Conservation (phyloP, 1,140 invertebrate genomes). For the Harpegnathos saltator region DNA sequence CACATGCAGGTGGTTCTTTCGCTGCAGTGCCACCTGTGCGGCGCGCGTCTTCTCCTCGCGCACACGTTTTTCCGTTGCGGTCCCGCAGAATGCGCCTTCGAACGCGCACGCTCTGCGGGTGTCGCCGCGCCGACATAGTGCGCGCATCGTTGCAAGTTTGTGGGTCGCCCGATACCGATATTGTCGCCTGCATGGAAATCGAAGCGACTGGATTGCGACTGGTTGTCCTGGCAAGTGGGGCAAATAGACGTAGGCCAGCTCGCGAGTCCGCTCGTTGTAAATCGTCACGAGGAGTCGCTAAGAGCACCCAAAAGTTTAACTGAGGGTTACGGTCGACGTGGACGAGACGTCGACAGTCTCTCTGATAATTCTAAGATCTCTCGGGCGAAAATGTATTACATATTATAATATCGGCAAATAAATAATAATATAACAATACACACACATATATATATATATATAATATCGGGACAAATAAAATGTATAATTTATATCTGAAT, state of each 20-base stretch:
- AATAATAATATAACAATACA: too few species aligned
- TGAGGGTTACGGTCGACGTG: too few species aligned
- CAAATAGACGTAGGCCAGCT: background rate
- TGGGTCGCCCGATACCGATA: background rate
- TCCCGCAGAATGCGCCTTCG: constrained; percentile 45
- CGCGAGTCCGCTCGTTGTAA: background rate
- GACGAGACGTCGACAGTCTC: too few species aligned
- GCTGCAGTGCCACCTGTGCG: constrained; percentile 57
- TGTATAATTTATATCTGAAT: too few species aligned
- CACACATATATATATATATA: too few species aligned
- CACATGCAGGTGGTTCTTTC: constrained; percentile 55
- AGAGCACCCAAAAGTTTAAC: too few species aligned
- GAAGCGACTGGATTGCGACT: background rate
- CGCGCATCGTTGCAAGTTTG: constrained; percentile 18
- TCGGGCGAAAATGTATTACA: too few species aligned
- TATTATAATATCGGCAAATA: too few species aligned
- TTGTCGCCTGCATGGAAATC: background rate
- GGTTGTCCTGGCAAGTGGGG: background rate
- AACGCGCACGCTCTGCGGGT: constrained; percentile 19
- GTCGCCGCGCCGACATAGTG: constrained; percentile 5
- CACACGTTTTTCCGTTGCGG: constrained; percentile 49
- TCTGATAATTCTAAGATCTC: too few species aligned
- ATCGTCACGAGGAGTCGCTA: too few species aligned
- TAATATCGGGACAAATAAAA: too few species aligned
- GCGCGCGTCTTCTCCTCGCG: constrained; percentile 15